Conservation (phyloP, 2,888 invertebrate species). For the Vannuccia rotundouncinata region DNA sequence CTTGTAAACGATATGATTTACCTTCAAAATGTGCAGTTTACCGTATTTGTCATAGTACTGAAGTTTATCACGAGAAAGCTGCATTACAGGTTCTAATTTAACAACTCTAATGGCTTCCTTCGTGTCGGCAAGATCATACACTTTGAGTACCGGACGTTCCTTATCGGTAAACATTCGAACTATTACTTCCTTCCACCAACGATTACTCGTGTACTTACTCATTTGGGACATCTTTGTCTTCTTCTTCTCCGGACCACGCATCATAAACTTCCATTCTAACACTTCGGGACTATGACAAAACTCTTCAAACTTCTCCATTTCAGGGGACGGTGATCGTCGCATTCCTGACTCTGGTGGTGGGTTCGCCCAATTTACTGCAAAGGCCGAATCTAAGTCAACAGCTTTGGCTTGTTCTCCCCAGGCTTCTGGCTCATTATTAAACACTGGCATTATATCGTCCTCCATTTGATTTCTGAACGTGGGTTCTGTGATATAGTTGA, state of each 20-base stretch:
- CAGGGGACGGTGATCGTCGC: neutral
- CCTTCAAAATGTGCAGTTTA: slow-evolving; percentile 93
- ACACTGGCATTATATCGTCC: neutral
- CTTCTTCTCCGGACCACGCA: slow-evolving; percentile 49
- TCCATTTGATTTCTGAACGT: neutral
- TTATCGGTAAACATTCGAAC: slow-evolving; percentile 76
- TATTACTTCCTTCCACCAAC: slow-evolving; percentile 93
- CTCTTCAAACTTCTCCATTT: slow-evolving; percentile 34
- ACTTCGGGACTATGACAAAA: slow-evolving; percentile 35
- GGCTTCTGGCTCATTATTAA: neutral
- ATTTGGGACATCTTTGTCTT: slow-evolving; percentile 56
- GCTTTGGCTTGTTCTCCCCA: slow-evolving; percentile 33
- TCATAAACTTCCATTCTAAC: slow-evolving; percentile 37
- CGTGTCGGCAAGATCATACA: slow-evolving; percentile 73
- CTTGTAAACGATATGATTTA: slow-evolving; percentile 66
- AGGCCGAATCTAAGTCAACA: slow-evolving; percentile 17
- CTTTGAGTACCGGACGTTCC: slow-evolving; percentile 65
- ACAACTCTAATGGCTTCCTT: slow-evolving; percentile 74
- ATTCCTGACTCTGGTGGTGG: neutral
- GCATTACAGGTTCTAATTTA: slow-evolving; percentile 58
- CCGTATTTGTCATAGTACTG: slow-evolving; percentile 98
- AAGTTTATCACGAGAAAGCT: slow-evolving; percentile 51
- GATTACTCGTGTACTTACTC: slow-evolving; percentile 44
- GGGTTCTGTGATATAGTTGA: neutral
- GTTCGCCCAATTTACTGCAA: neutral